Evolutionary conservation across 2,113 vertebrate genomes (phyloP), one percentile per base, ranked within the genome.

Genomic region (Callochromis pleurospilus): DNA sequence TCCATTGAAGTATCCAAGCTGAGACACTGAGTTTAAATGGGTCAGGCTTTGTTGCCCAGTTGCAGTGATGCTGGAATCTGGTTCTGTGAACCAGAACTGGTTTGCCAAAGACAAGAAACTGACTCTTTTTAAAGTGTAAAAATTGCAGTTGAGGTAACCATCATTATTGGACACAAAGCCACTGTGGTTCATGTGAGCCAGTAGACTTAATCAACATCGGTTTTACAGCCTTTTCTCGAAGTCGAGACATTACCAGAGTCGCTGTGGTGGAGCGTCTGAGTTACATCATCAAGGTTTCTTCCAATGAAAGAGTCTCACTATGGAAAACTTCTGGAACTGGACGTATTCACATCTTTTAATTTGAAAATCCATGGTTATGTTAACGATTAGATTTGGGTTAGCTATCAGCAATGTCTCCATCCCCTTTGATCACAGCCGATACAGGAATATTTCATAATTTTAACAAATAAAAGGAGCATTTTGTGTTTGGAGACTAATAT

Each of bases 401-500:
- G 42, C 24, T 49, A 49, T 31, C 70, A 77, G 26, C 26, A 7
- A 31, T 2, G 42, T 47, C 38, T 17, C 3, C 42, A 29, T 19
- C 70, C 6, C 6, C 42, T 45, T 31, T 31, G 42, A 49, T 75
- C 1, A 1, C 1, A 11, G 15, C 9, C 47, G 6, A 75, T 75
- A 73, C 40, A 49, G 70, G 70, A 77, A 49, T 77, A 49, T 77
- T 77, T 77, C 45, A 77, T 49, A 77, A 49, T 31, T 77, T 49
- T 12, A 49, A 77, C 42, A 77, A 75, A 47, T 29, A 75, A 49
- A 49, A 49, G 26, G 6, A 49, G 6, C 0, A 0, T 31, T 77
- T 47, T 49, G 26, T 77, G 15, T 49, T 77, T 77, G 70, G 24
- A 75, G 40, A 77, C 70, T 55, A 17, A 45, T 49, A 84, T 92